Evolutionary conservation across 2,888 invertebrate genomes (phyloP).

Genomic region (Atrina japonica): DNA sequence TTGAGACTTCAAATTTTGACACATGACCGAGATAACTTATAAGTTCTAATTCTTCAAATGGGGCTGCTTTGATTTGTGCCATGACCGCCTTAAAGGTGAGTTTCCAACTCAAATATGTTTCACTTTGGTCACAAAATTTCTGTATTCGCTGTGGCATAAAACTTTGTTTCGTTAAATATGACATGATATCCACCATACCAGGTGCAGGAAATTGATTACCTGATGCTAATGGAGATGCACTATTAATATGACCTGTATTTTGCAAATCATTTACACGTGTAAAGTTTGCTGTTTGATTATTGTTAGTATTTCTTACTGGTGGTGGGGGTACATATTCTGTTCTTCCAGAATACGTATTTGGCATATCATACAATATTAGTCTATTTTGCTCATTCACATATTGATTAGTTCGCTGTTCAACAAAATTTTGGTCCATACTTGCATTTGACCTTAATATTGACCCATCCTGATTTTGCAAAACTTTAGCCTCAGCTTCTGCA

Average conservation of each 20-base stretch:
- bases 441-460: background rate
- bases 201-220: too few relatives aligned
- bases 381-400: too few relatives aligned
- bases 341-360: background rate
- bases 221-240: too few relatives aligned
- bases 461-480: background rate
- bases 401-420: background rate
- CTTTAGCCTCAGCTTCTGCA: background rate
- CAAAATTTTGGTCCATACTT: background rate
- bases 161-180: background rate
- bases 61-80: constrained; percentile 4
- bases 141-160: background rate
- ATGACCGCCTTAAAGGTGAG: constrained; percentile 16
- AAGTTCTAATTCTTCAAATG: constrained; percentile 14
- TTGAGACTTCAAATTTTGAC: constrained; percentile 21
- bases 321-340: too few relatives aligned
- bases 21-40: constrained; percentile 15
- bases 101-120: constrained; percentile 14
- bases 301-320: too few relatives aligned
- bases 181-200: background rate
- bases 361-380: too few relatives aligned
- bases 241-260: too few relatives aligned
- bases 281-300: too few relatives aligned
- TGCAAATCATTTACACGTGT: too few relatives aligned
- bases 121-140: background rate